A percentile compares a stretch with the other conserved stretches of the same genome.
These are phyloP conservation scores for Apodemia duryi DNA, from an alignment of 2,888 invertebrate species.

Conservation along the genomic window DNA sequence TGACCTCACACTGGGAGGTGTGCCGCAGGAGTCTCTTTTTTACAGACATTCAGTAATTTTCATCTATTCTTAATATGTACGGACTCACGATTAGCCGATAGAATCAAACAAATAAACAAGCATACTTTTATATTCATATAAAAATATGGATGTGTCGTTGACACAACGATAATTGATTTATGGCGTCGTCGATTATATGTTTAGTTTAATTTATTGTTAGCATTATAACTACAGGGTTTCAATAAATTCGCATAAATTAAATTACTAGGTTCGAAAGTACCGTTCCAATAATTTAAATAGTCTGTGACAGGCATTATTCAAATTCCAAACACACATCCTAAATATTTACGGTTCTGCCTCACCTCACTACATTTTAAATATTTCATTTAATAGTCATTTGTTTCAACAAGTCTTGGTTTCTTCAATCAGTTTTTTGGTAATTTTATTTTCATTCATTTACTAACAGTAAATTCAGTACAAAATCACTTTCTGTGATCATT, in stretches of 20 bases:
- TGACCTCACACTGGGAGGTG: no score
- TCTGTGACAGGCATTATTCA: neutral
- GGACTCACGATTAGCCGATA: no score
- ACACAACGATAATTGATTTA: neutral
- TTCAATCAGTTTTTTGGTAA: no score
- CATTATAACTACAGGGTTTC: neutral
- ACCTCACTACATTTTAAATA: no score
- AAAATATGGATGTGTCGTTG: neutral
- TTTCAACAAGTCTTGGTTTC: no score
- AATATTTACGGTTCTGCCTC: neutral
- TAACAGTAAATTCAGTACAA: no score
- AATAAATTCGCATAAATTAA: neutral
- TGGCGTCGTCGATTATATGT: neutral
- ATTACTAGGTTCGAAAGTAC: neutral
- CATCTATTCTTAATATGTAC: no score
- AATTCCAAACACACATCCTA: neutral
- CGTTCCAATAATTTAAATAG: neutral
- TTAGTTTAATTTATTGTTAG: neutral
- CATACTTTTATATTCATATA: neutral
- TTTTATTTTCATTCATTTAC: no score
- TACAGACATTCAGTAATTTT: no score
- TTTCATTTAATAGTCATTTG: no score
- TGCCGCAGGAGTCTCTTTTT: no score
- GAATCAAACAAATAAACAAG: neutral
- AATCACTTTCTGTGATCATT: no score